A percentile compares a stretch with the other conserved stretches of the same genome.
Evolutionary conservation across 2,113 vertebrate species (phyloP).

Genomic region (Tamias sibiricus): DNA sequence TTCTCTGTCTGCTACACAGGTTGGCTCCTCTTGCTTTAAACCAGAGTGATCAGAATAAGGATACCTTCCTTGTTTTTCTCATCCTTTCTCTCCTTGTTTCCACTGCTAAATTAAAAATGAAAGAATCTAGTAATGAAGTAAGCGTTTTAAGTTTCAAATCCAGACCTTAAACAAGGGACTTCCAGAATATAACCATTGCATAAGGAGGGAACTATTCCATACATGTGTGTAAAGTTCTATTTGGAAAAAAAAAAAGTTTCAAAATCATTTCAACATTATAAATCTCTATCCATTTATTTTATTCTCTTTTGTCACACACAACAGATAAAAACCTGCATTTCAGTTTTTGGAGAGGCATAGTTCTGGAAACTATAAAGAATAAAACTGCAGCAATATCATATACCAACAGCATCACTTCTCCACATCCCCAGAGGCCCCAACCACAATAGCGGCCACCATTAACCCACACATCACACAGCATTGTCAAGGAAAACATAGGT

Average conservation of each 20-base stretch:
- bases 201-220: neutral
- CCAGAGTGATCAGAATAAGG: neutral
- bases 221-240: neutral
- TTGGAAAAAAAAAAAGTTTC: neutral
- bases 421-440: neutral
- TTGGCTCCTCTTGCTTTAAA: neutral
- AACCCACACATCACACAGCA: fast-evolving
- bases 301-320: neutral
- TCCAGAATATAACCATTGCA: neutral
- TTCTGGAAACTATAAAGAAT: neutral
- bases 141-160: neutral
- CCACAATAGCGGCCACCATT: too few species aligned
- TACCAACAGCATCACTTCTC: neutral
- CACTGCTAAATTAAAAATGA: neutral
- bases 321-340: neutral
- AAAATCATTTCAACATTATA: neutral
- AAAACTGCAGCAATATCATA: neutral
- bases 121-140: neutral
- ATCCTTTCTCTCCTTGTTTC: neutral
- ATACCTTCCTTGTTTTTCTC: neutral
- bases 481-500: neutral
- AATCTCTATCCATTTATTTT: constrained; percentile 10
- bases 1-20: neutral
- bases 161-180: neutral
- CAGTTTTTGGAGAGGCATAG: neutral